Evolutionary conservation across 2,888 invertebrate species (phyloP).

Genomic region (Synergus laeviventris): DNA sequence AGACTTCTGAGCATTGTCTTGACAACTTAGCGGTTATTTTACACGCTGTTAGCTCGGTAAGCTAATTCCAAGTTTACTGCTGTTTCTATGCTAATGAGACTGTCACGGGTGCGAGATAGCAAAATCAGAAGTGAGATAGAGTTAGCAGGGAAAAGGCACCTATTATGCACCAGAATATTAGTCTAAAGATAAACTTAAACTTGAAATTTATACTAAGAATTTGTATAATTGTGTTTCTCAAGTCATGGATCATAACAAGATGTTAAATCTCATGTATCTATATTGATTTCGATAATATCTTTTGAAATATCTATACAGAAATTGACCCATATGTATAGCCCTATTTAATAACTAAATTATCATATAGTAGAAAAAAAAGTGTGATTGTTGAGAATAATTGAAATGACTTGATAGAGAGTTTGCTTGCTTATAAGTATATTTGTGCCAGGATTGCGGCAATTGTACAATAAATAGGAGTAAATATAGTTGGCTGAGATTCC

Average conservation of each 20-base stretch:
- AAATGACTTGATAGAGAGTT: neutral
- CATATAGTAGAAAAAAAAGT: neutral
- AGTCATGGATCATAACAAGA: too few relatives aligned
- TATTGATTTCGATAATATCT: too few relatives aligned
- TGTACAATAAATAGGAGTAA: constrained; percentile 52
- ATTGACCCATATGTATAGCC: too few relatives aligned
- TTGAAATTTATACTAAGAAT: neutral
- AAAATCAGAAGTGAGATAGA: constrained; percentile 14
- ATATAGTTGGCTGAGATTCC: constrained; percentile 48
- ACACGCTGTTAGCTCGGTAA: constrained; percentile 76
- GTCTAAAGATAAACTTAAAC: neutral
- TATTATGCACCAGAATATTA: neutral
- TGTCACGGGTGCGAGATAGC: constrained; percentile 49
- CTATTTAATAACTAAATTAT: too few relatives aligned
- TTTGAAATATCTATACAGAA: too few relatives aligned
- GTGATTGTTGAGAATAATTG: neutral
- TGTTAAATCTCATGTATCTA: too few relatives aligned
- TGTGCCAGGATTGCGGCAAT: constrained; percentile 43
- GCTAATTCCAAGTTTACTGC: constrained; percentile 74
- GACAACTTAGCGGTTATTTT: constrained; percentile 77
- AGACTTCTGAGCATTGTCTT: constrained; percentile 70
- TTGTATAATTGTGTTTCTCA: too few relatives aligned
- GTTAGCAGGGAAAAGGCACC: constrained; percentile 11
- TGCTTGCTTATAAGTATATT: neutral
- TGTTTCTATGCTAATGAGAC: constrained; percentile 75